Conservation (phyloP, 30 jellyfish, hydroid and myxozoan genomes). For the Turritopsis rubra region DNA sequence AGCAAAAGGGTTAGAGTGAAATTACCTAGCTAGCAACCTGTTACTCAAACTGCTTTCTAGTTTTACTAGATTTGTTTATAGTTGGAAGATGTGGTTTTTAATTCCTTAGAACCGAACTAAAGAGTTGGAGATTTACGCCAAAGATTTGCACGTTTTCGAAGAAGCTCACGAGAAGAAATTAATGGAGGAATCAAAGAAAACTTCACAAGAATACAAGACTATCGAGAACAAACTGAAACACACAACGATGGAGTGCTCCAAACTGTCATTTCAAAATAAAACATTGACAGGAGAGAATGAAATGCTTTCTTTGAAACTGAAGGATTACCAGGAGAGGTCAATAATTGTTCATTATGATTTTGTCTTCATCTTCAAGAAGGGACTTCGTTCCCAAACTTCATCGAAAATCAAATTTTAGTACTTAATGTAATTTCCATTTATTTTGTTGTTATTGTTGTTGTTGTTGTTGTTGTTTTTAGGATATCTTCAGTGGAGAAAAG, state of each 20-base stretch:
- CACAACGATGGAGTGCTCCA: constrained; percentile 67
- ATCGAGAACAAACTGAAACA: constrained; percentile 61
- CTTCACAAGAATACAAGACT: constrained; percentile 46
- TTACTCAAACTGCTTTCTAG: background rate
- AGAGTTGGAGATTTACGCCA: constrained; percentile 45
- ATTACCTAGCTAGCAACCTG: too few relatives aligned
- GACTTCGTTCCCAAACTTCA: too few relatives aligned
- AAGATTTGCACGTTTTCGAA: constrained; percentile 35
- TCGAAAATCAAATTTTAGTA: too few relatives aligned
- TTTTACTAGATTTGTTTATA: background rate
- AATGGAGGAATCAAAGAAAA: constrained; percentile 23
- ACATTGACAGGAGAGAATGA: constrained; percentile 82
- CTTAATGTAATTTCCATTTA: too few relatives aligned
- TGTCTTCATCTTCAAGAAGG: too few relatives aligned
- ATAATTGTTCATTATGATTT: too few relatives aligned
- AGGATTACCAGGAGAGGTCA: constrained; percentile 71
- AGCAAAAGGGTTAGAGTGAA: too few relatives aligned
- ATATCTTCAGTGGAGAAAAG: constrained; percentile 47
- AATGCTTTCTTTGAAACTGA: constrained; percentile 60
- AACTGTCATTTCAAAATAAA: constrained; percentile 60
- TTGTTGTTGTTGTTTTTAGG: constrained; percentile 16
- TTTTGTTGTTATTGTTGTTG: background rate
- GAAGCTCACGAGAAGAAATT: constrained; percentile 34
- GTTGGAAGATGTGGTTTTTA: too few relatives aligned
- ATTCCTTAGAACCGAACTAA: constrained; percentile 49